phyloP scores from a whole-genome alignment of 1,140 invertebrate species.

The Ostrea denselamellosa region DNA sequence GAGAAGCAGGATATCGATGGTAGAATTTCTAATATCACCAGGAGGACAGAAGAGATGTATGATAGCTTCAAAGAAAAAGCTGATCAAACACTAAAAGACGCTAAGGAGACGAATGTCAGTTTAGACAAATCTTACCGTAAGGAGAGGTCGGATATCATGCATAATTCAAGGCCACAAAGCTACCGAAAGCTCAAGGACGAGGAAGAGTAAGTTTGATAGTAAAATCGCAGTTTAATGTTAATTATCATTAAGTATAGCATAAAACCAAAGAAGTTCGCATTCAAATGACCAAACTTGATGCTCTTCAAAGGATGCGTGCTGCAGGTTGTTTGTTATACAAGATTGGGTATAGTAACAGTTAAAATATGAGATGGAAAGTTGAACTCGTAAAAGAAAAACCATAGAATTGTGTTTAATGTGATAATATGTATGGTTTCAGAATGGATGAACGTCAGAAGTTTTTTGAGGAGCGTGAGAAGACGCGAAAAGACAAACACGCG shows the following conservation, averaged over 20 bases:
- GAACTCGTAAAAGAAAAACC: no score
- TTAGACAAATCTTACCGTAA: constrained; percentile 43
- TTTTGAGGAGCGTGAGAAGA: constrained; percentile 48
- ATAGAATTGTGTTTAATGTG: no score
- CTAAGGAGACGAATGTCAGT: constrained; percentile 31
- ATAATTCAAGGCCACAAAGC: neutral
- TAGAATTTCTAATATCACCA: constrained; percentile 43
- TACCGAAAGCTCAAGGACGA: constrained; percentile 18
- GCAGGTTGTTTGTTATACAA: no score
- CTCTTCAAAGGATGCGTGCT: no score
- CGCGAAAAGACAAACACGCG: constrained; percentile 54
- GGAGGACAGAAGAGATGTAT: constrained; percentile 40
- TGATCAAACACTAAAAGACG: constrained; percentile 22
- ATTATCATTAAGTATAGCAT: no score
- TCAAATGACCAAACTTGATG: no score
- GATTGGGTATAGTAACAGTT: no score
- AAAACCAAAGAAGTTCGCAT: no score
- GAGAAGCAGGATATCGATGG: constrained; percentile 44
- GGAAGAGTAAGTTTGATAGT: constrained; percentile 9
- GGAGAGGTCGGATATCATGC: constrained; percentile 42
- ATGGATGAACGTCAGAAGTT: constrained; percentile 49
- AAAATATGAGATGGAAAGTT: no score
- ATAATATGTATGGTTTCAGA: neutral
- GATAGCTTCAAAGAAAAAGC: constrained; percentile 46
- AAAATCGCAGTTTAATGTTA: no score